These are phyloP conservation scores for Oenanthe oenanthe DNA, from an alignment of 2,113 vertebrate genomes.

Conservation along the genomic window DNA sequence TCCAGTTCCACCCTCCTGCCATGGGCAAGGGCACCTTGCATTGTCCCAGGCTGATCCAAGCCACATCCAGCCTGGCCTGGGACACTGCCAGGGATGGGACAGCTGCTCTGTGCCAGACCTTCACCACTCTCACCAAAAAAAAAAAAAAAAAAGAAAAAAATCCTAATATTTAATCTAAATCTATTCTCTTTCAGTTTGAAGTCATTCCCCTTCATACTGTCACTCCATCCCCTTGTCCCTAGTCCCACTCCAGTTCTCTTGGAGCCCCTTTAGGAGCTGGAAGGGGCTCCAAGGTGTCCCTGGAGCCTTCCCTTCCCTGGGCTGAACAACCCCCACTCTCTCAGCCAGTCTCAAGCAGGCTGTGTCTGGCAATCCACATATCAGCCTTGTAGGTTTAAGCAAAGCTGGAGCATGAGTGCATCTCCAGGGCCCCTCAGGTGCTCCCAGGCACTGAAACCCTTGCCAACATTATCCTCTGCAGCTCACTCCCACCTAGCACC, in stretches of 20 bases:
- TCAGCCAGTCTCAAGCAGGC: neutral
- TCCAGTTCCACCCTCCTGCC: accelerated
- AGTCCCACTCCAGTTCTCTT: neutral
- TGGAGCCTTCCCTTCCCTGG: neutral
- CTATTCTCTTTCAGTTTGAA: neutral
- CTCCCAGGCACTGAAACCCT: neutral
- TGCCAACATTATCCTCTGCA: neutral
- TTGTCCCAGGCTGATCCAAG: neutral
- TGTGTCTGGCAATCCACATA: neutral
- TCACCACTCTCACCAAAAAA: neutral
- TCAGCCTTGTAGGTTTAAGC: neutral
- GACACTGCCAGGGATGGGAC: accelerated
- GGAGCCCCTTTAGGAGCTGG: neutral
- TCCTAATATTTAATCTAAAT: neutral
- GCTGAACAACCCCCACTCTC: neutral
- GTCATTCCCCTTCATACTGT: neutral
- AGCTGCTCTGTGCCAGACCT: neutral
- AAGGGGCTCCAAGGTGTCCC: neutral
- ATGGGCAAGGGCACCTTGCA: neutral
- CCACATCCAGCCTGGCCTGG: accelerated
- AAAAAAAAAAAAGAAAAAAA: too few species aligned
- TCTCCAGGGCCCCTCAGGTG: neutral
- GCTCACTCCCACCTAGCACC: neutral
- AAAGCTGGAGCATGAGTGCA: neutral
- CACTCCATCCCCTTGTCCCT: neutral